A percentile compares a stretch with the other conserved stretches of the same genome.
Evolutionary conservation across 1,140 invertebrate species (phyloP).

Genomic region (Ceratosolen fusciceps): DNA sequence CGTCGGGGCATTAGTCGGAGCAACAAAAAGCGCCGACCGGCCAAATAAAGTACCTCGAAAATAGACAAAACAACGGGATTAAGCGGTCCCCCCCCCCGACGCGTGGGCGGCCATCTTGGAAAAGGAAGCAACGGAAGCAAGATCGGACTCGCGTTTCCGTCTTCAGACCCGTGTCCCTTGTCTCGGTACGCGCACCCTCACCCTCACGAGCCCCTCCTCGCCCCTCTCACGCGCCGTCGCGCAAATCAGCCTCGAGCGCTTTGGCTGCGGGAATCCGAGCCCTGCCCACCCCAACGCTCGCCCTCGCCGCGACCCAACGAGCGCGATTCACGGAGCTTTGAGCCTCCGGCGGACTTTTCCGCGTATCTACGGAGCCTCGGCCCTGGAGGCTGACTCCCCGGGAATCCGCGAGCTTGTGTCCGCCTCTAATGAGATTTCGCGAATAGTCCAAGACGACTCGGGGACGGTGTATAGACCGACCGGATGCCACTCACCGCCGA

Average conservation of each 20-base stretch:
- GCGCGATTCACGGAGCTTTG: constrained; percentile 27
- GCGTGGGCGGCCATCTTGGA: background rate
- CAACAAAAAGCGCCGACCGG: background rate
- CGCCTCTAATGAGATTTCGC: constrained; percentile 4
- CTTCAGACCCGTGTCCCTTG: background rate
- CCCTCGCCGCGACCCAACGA: too few species aligned
- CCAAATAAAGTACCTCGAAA: constrained; percentile 1
- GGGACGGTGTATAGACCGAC: background rate
- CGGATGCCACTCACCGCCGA: background rate
- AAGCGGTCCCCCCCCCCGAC: background rate
- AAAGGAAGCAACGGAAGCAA: background rate
- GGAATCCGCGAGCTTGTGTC: constrained; percentile 8
- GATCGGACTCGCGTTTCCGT: background rate
- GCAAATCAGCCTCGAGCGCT: constrained; percentile 50
- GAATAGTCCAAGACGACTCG: constrained; percentile 15
- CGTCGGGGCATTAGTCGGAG: background rate
- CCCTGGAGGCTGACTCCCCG: background rate
- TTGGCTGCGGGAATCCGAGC: constrained; percentile 46
- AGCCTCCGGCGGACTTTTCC: constrained; percentile 21
- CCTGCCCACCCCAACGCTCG: constrained; percentile 10
- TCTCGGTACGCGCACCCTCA: too few species aligned
- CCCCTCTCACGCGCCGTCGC: constrained; percentile 48
- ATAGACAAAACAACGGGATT: constrained; percentile 16
- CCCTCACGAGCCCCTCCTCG: too few species aligned
- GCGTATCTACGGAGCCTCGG: background rate